phyloP scores from a whole-genome alignment of 1,140 invertebrate species.

The Polypedilum pembai region DNA sequence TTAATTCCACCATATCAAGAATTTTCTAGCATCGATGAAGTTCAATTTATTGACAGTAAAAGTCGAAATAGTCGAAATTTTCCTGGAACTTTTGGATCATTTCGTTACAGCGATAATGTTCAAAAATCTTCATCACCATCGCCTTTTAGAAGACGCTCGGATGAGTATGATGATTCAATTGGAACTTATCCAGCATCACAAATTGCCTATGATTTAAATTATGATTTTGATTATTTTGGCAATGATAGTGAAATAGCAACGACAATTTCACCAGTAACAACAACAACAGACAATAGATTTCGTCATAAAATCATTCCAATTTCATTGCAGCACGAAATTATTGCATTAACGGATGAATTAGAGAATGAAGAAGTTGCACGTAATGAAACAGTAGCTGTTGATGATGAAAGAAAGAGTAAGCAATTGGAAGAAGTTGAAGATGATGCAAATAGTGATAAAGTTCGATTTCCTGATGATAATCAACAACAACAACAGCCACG shows the following conservation, averaged over 20 bases:
- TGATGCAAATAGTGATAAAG: too few relatives aligned
- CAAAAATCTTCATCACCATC: conserved; percentile 39
- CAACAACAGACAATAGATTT: background rate
- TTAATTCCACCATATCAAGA: conserved; percentile 40
- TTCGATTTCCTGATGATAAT: background rate
- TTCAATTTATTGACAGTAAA: conserved; percentile 20
- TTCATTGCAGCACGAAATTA: background rate
- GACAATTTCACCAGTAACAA: background rate
- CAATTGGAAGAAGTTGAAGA: background rate
- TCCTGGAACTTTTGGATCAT: conserved; percentile 35
- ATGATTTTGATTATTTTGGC: background rate
- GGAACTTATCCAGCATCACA: background rate
- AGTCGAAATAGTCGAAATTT: conserved; percentile 38
- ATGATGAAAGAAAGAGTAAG: background rate
- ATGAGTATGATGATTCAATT: background rate
- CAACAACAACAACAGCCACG: background rate
- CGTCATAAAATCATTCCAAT: conserved; percentile 18
- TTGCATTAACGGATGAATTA: background rate
- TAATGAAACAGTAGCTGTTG: background rate
- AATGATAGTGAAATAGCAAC: background rate
- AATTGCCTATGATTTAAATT: conserved; percentile 17
- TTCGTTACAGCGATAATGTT: conserved; percentile 36
- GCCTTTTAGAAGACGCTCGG: conserved; percentile 34
- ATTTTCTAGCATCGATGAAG: conserved; percentile 36
- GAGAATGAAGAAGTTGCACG: background rate